A percentile compares a stretch with the other conserved stretches of the same genome.
These are phyloP conservation scores for Neostethus bicornis DNA, from an alignment of 2,797 vertebrate species.

Conservation along the genomic window DNA sequence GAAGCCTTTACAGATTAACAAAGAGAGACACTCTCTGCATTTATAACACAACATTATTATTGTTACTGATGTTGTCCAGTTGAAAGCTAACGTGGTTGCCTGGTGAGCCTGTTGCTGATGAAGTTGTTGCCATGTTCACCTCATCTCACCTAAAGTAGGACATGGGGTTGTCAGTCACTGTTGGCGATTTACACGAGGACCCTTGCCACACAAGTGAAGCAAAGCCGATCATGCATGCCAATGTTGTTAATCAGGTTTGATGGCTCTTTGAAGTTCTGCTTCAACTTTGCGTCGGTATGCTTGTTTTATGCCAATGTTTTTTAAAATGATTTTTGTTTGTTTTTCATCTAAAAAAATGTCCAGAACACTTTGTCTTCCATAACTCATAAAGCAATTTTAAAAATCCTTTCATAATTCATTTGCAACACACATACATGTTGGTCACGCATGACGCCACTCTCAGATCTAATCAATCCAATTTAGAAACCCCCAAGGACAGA, in stretches of 20 bases:
- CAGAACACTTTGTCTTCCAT: slow-evolving; percentile 46
- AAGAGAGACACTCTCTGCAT: not conserved
- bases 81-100: not conserved
- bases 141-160: slow-evolving; percentile 41
- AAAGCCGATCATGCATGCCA: slow-evolving; percentile 33
- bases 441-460: slow-evolving; percentile 7
- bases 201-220: slow-evolving; percentile 43
- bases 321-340: slow-evolving; percentile 46
- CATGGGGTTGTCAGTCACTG: slow-evolving; percentile 54
- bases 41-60: slow-evolving; percentile 11
- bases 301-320: no score
- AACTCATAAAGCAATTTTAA: slow-evolving; percentile 22
- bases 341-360: slow-evolving; percentile 51
- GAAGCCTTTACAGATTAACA: slow-evolving; percentile 10
- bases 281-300: slow-evolving; percentile 48
- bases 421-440: not conserved
- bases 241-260: slow-evolving; percentile 55
- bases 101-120: slow-evolving; percentile 11
- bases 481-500: not conserved
- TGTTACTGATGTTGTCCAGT: not conserved
- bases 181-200: slow-evolving; percentile 40
- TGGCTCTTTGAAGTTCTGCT: slow-evolving; percentile 57
- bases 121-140: slow-evolving; percentile 24
- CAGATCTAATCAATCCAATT: slow-evolving; percentile 4
- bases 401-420: slow-evolving; percentile 32